Conservation (phyloP, 2,113 vertebrate genomes). For the Albula goreensis region DNA sequence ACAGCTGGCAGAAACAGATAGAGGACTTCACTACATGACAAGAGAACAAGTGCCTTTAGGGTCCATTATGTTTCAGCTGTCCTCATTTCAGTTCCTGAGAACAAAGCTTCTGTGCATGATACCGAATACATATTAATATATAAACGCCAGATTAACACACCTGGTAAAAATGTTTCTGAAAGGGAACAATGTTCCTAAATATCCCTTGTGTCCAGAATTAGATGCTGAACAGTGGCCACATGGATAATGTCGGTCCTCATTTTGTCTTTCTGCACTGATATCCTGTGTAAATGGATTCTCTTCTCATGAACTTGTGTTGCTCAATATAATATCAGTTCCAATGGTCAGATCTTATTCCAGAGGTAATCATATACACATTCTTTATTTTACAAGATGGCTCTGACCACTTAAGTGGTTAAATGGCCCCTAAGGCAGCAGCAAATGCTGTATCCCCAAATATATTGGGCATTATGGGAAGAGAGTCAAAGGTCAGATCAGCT, state of each 20-base stretch:
- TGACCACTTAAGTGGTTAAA: not conserved
- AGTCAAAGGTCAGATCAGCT: not conserved
- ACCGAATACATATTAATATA: constrained; percentile 15
- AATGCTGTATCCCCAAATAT: not conserved
- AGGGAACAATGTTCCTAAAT: not conserved
- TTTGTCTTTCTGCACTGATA: not conserved
- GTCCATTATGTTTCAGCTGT: constrained; percentile 17
- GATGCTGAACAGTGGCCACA: not conserved
- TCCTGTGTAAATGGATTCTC: not conserved
- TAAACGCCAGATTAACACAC: not conserved
- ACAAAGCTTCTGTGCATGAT: constrained; percentile 14
- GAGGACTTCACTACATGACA: constrained; percentile 12
- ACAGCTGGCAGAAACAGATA: constrained; percentile 23
- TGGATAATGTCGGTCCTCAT: not conserved
- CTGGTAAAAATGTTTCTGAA: not conserved
- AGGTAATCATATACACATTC: not conserved
- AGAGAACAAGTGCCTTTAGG: constrained; percentile 20
- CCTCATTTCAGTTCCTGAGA: not conserved
- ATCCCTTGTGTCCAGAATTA: not conserved
- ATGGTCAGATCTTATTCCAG: not conserved
- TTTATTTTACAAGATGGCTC: not conserved
- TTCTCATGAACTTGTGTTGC: not conserved
- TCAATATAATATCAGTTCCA: not conserved
- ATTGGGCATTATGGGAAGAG: not conserved
- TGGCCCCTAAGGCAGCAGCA: not conserved